Evolutionary conservation across 2,797 vertebrate genomes (phyloP).

Genomic region (Chrysolophus pictus): DNA sequence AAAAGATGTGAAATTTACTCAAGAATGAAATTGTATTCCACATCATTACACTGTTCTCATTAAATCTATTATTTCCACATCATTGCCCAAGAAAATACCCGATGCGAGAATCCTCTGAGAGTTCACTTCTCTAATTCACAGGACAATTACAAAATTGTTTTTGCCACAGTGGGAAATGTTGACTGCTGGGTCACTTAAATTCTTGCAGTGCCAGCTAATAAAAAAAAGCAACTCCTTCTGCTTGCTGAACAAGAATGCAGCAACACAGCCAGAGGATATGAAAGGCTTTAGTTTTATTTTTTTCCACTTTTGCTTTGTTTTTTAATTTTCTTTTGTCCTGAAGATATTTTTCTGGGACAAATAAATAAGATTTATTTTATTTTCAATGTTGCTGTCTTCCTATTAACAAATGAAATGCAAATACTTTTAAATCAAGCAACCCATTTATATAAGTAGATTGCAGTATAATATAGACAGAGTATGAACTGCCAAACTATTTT

Average conservation of each 20-base stretch:
- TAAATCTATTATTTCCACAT: slow-evolving; percentile 73
- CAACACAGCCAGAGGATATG: background rate
- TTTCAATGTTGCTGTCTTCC: background rate
- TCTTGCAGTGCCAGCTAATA: slow-evolving; percentile 22
- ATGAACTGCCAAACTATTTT: background rate
- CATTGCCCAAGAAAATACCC: slow-evolving; percentile 61
- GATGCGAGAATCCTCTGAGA: slow-evolving; percentile 34
- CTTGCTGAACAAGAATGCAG: background rate
- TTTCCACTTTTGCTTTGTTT: background rate
- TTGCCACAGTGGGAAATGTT: slow-evolving; percentile 58
- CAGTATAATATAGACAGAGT: background rate
- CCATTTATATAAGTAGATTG: background rate
- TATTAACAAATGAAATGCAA: background rate
- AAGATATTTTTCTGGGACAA: background rate
- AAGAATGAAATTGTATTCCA: slow-evolving; percentile 74
- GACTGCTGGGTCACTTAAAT: slow-evolving; percentile 70
- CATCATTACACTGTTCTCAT: slow-evolving; percentile 69
- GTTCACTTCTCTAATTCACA: slow-evolving; percentile 67
- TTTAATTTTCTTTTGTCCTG: background rate
- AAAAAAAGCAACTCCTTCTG: background rate
- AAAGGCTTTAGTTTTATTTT: background rate
- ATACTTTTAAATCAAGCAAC: background rate
- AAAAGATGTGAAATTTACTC: slow-evolving; percentile 70
- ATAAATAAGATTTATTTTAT: background rate
- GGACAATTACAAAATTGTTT: slow-evolving; percentile 70